phyloP scores from a whole-genome alignment of 64 coral and sea anemone genomes.

The Catalaphyllia jardinei region DNA sequence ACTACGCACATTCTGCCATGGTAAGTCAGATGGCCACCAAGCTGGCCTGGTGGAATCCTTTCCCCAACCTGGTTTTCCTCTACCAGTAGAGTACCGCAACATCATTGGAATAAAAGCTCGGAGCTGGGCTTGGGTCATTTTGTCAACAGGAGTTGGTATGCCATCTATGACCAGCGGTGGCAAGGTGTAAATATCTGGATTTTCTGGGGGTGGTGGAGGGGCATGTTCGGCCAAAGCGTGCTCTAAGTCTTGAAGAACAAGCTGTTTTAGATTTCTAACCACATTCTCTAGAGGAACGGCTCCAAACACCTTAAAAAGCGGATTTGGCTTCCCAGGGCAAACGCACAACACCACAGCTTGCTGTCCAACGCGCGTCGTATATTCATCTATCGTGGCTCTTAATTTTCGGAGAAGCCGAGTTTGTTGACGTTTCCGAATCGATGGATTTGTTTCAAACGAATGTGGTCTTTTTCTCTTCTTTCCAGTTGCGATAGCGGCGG shows the following conservation, averaged over 20 bases:
- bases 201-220: constrained; percentile 87
- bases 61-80: constrained; percentile 98
- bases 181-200: constrained; percentile 78
- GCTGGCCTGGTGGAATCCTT: constrained; percentile 89
- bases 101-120: constrained; percentile 98
- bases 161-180: constrained; percentile 95
- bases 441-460: constrained; percentile 97
- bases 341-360: constrained; percentile 96
- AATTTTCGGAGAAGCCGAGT: constrained; percentile 93
- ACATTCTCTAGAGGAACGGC: constrained; percentile 97
- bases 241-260: constrained; percentile 90
- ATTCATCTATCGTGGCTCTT: constrained; percentile 92
- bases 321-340: constrained; percentile 95
- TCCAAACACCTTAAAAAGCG: constrained; percentile 97
- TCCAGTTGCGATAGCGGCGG: constrained; percentile 94
- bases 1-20: constrained; percentile 99
- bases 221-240: constrained; percentile 92
- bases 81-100: constrained; percentile 94
- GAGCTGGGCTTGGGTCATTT: constrained; percentile 99
- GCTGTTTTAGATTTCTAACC: constrained; percentile 90
- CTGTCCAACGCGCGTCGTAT: constrained; percentile 96
- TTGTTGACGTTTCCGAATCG: constrained; percentile 98
- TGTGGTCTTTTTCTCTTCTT: constrained; percentile 97
- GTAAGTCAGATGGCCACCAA: constrained; percentile 97
- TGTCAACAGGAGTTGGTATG: constrained; percentile 97